Evolutionary conservation across 2,797 vertebrate genomes (phyloP), one percentile per base, ranked within the genome.

Genomic region (Dryobates pubescens): DNA sequence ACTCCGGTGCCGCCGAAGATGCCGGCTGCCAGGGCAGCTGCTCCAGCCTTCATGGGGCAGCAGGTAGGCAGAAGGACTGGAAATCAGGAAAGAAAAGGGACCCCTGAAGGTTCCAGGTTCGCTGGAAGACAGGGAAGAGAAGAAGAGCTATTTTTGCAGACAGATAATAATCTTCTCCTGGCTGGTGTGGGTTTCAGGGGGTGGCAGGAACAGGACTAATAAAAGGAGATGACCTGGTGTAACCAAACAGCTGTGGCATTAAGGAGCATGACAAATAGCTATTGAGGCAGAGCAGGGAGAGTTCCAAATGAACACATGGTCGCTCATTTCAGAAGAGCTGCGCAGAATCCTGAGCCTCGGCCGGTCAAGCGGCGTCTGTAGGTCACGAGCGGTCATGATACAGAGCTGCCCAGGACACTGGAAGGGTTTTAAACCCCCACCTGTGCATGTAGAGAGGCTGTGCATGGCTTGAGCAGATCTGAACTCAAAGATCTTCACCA

Each of bases 11-110:
- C 86, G 32, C 98, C 98, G 17, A 98, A 94, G 83, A 98, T 86
- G 30, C 98, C 98, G 18, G 97, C 98, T 2, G 97, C 69, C 67
- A 99, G 96, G 69, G 98, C 96, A 0, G 97, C 98, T 3, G 96
- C 96, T 90, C 98, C 97, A 47, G 97, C 97, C 97, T 97, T 99
- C 98, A 99, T 99, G 93, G 85, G 98, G 95, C 53, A 86, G 80
- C 62, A 62, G 56, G 73, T 27, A 67, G 53, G 71, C 54, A 72
- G 62, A 38, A 49, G 23, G 49, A 9, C 43, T 45, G 91, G 88
- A 80, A 82, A 89, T 75, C 93, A 91, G 96, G 54, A 63, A 70
- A 74, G 61, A 32, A 65, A 65, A 36, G 32, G 70, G 88, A 93
- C 9, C 2, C 13, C 64, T 23, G 10, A 24, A 71, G 56, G 43